Evolutionary conservation across 2,888 invertebrate genomes (phyloP), one percentile per base, ranked within the genome.

Genomic region (Sisyra nigra): DNA sequence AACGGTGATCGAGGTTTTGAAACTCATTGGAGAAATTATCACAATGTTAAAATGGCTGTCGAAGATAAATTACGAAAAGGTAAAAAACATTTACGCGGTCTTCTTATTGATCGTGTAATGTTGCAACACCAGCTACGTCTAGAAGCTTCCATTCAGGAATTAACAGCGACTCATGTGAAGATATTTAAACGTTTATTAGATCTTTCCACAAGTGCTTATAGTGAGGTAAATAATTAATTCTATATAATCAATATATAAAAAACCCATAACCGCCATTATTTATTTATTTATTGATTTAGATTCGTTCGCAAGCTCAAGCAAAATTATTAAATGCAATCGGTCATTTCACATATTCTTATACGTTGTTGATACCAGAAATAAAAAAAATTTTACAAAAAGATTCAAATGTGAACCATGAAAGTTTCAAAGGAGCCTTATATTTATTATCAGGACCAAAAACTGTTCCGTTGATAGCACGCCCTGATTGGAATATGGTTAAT

Each of bases 351-450:
- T 79, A 76, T 57, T 80, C 82, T 0, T 84, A 81, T 59, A 69
- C 70, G 3, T 61, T 74, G 3, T 55, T 89, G 1, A 59, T 80
- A 1, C 76, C 82, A 1, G 63, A 68, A 41, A 55, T 84, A 11
- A 61, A 70, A 1, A 69, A 73, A 37, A 64, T 82, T 29, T 61
- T 88, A 9, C 56, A 65, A 14, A 62, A 74, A 14, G 79, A 76
- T 55, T 67, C 73, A 0, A 68, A 67, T 32, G 61, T 67, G 35
- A 58, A 72, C 50, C 80, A 82, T 55, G 79, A 84, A 53, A 69
- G 73, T 48, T 76, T 80, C 53, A 83, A 85, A 64, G 91, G 91
- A 3, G 76, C 79, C 10, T 63, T 93, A 32, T 84, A 81, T 59
- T 69, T 88, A 44, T 63, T 91, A 50, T 59, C 81, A 45, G 80